Evolutionary conservation across 1,140 invertebrate species (phyloP), one percentile per base, ranked within the genome.

Genomic region (Muscidifurax raptorellus): DNA sequence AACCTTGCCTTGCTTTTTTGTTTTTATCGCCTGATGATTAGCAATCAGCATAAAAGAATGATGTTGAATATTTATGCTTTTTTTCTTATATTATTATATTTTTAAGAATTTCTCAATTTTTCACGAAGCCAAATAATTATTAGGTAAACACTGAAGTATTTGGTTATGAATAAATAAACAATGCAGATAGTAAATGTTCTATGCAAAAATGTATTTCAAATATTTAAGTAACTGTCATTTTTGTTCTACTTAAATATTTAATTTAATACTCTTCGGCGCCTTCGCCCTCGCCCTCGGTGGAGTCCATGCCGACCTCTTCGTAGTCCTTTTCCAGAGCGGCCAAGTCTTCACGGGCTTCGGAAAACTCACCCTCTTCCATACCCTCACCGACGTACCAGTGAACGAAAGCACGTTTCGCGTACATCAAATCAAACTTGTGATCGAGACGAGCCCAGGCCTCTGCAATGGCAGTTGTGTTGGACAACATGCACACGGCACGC

Each of bases 401-500:
- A 36, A 95, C 94, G 87, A 95, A 95, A 36, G 95, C 95, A 72
- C 95, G 87, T 89, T 95, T 95, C 66, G 94, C 94, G 86, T 95
- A 95, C 95, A 95, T 92, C 66, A 95, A 86, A 92, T 95, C 95
- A 85, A 95, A 95, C 88, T 95, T 95, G 86, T 95, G 94, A 88
- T 95, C 94, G 10, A 95, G 90, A n/a, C 95, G 90, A 59, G 94
- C 94, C 95, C 95, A 95, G 67, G 95, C 95, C 87, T 96, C 96
- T 72, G 95, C 95, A 85, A 96, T 96, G 80, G 87, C 87, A 0
- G 95, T 95, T 4, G 95, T 96, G 88, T 96, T 96, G 84, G 94
- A 94, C 88, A 96, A 91, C 95, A 87, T 87, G 82, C 86, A 85
- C 0, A 87, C 86, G 0, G 86, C 86, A 10, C 86, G 79, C 52